phyloP scores from a whole-genome alignment of 2,888 invertebrate genomes.

The Scaptomyza caliginosa region DNA sequence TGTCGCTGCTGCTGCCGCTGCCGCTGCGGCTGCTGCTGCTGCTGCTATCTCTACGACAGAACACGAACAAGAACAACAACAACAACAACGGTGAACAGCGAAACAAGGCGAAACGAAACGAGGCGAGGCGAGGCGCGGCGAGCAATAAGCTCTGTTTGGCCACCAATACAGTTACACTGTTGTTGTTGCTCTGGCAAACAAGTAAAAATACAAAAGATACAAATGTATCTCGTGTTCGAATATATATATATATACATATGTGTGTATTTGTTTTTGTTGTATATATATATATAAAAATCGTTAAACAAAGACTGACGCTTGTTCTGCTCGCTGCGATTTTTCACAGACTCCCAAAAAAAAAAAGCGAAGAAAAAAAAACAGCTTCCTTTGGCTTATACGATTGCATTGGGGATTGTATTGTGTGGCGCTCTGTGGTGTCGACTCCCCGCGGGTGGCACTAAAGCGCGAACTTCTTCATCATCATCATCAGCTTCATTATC shows the following conservation, averaged over 20 bases:
- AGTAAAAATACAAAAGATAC: conserved; percentile 82
- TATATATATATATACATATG: background rate
- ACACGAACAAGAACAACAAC: conserved; percentile 59
- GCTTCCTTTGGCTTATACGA: conserved; percentile 1
- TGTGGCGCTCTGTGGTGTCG: conserved; percentile 10
- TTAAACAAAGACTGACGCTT: conserved; percentile 78
- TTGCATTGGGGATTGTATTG: background rate
- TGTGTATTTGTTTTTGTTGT: background rate
- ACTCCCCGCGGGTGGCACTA: conserved; percentile 53
- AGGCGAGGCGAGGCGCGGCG: conserved; percentile 32
- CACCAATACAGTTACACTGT: conserved; percentile 56
- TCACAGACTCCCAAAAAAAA: conserved; percentile 60
- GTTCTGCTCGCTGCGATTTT: conserved; percentile 63
- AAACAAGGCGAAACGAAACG: conserved; percentile 6
- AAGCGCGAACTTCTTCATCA: conserved; percentile 17
- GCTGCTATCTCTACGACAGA: conserved; percentile 57
- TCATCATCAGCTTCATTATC: conserved; percentile 54
- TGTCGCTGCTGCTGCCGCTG: conserved; percentile 29
- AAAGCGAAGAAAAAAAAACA: too few species aligned
- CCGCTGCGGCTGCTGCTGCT: conserved; percentile 38
- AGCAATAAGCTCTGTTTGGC: conserved; percentile 49
- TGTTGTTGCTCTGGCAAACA: conserved; percentile 60
- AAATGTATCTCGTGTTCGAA: conserved; percentile 82
- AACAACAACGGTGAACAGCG: conserved; percentile 48
- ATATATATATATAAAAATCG: conserved; percentile 75